Conservation (phyloP, 92 coral and sea anemone species). For the Virgularia gustaviana region DNA sequence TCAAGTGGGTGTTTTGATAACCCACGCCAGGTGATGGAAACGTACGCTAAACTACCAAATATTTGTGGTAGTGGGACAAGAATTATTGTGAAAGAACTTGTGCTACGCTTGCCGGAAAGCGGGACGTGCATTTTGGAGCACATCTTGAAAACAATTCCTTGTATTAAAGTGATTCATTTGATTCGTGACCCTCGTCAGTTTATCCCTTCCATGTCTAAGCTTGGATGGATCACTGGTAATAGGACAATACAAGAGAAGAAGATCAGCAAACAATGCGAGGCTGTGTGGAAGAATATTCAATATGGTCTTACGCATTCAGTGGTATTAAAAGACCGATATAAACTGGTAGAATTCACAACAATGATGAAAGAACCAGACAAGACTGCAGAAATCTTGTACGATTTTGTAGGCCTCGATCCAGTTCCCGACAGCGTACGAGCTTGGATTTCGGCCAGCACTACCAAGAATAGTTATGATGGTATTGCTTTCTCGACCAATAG, state of each 20-base stretch:
- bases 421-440: background rate
- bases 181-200: constrained; percentile 38
- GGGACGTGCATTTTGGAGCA: constrained; percentile 16
- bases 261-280: constrained; percentile 16
- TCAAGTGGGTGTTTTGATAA: background rate
- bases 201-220: constrained; percentile 18
- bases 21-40: too few relatives aligned
- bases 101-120: constrained; percentile 18
- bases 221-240: constrained; percentile 30
- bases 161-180: constrained; percentile 27
- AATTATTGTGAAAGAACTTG: constrained; percentile 29
- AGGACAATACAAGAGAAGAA: background rate
- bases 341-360: constrained; percentile 28
- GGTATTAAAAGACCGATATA: constrained; percentile 17
- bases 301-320: background rate
- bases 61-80: background rate
- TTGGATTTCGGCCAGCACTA: constrained; percentile 2
- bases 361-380: constrained; percentile 9
- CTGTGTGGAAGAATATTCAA: constrained; percentile 5
- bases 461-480: background rate
- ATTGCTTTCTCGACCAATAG: background rate
- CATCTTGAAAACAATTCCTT: background rate
- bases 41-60: background rate
- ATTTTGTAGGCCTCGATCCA: constrained; percentile 20
- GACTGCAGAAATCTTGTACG: constrained; percentile 34